phyloP scores from a whole-genome alignment of 1,140 invertebrate genomes.

The Trichomalopsis sarcophagae region DNA sequence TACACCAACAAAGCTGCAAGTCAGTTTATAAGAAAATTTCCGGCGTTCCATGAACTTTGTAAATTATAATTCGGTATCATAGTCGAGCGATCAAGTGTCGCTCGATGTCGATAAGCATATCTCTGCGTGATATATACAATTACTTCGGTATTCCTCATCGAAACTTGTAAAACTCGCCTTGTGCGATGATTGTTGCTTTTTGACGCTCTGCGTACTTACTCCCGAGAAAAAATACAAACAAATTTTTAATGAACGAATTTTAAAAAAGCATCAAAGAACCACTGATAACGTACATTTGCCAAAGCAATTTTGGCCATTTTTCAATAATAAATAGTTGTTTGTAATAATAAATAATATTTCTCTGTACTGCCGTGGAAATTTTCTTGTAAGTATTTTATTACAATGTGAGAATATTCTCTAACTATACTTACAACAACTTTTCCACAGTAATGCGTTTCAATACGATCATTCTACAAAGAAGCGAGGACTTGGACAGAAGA shows the following conservation, averaged over 20 bases:
- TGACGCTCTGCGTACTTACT: slow-evolving; percentile 40
- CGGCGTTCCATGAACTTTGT: slow-evolving; percentile 32
- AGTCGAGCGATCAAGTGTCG: not conserved
- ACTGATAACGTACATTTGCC: not conserved
- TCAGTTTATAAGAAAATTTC: slow-evolving; percentile 2
- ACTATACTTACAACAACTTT: not conserved
- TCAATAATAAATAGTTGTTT: not conserved
- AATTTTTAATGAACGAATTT: slow-evolving; percentile 33
- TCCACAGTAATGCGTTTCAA: not conserved
- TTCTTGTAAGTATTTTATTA: not conserved
- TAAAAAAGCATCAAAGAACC: slow-evolving; percentile 35
- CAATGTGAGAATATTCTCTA: not conserved
- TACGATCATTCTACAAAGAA: slow-evolving; percentile 22
- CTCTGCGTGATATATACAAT: slow-evolving; percentile 18
- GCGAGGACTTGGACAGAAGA: not conserved
- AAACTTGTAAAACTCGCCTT: slow-evolving; percentile 41
- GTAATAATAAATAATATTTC: not conserved
- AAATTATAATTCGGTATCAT: slow-evolving; percentile 17
- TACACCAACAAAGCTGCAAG: slow-evolving; percentile 17
- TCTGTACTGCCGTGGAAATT: not conserved
- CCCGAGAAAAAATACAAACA: not conserved
- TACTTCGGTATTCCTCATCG: slow-evolving; percentile 42
- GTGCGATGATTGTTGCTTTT: slow-evolving; percentile 15
- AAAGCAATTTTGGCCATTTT: not conserved
- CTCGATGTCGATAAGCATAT: slow-evolving; percentile 28